Base-by-base conservation (phyloP, 1,140 invertebrate species). In the Drosophila erecta region DNA sequence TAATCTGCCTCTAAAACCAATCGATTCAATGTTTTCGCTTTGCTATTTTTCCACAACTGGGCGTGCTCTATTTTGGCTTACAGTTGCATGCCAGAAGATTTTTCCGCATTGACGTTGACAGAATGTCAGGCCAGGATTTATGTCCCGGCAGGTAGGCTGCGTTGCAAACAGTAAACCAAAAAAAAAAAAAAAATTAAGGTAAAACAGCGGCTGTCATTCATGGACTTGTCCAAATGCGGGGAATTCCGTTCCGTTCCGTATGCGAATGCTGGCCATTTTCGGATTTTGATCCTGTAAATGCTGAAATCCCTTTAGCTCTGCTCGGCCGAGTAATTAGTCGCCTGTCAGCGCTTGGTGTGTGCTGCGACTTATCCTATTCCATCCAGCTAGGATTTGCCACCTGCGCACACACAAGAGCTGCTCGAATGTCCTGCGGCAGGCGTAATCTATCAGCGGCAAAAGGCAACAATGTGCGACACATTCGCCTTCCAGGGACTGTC, bases 331-430 rank as follows among this genome's bases (percentile, higher is more conserved):
- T 70, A 70, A 70, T 70, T 70, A 70, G 66, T 70, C 66, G 66
- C 64, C 66, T 70, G 66, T 70, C 66, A 57, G 66, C 65, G 51
- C 57, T 70, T 70, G 66, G 66, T 70, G 69, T 70, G 64, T 70
- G 66, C 66, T 56, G 30, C 49, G 66, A 35, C 66, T 67, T 67
- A 69, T 17, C 17, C 61, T 37, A 38, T 24, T 4, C 24, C 24
- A 24, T 2, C 37, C 3, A 15, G 24, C 17, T 17, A 35, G 43
- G 66, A 70, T 46, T 56, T 69, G 49, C 49, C 66, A 70, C 66
- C 66, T 70, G 66, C 66, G 35, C 66, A 57, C 41, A 70, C 66
- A 49, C 22, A 7, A 38, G 37, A 22, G 35, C 65, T 47, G 20
- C 11, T 22, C 10, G 33, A 55, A 55, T 70, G 64, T 33, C 51